Evolutionary conservation across 2,888 invertebrate species (phyloP).

Genomic region (Eupithecia insigniata): DNA sequence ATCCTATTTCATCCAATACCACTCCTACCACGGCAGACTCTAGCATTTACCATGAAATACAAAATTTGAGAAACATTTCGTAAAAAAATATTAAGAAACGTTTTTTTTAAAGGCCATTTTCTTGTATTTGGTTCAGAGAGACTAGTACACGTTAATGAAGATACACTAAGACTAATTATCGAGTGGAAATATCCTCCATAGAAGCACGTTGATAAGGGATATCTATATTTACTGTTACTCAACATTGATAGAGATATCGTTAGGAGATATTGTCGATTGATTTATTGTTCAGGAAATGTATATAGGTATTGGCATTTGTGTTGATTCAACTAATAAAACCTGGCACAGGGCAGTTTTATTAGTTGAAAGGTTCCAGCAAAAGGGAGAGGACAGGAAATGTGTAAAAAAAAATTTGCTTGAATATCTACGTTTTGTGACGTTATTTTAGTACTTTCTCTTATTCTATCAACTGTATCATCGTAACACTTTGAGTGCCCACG

Average conservation of each 20-base stretch:
- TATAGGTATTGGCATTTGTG: neutral
- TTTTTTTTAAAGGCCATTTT: neutral
- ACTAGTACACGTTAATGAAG: conserved; percentile 27
- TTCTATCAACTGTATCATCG: neutral
- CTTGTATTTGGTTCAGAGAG: neutral
- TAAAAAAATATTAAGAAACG: neutral
- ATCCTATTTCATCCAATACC: conserved; percentile 66
- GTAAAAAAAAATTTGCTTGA: neutral
- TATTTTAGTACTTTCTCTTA: neutral
- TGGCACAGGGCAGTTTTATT: no score
- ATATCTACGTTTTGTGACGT: neutral
- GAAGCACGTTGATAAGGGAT: conserved; percentile 32
- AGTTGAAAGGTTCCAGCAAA: no score
- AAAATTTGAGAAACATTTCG: conserved; percentile 24
- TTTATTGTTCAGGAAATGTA: neutral
- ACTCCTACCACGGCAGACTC: conserved; percentile 56
- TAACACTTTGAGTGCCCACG: no score
- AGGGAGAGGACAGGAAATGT: neutral
- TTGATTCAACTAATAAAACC: neutral
- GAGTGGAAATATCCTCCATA: conserved; percentile 43
- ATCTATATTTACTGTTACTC: conserved; percentile 24
- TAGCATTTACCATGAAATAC: conserved; percentile 63
- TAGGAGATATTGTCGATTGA: neutral
- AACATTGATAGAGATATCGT: conserved; percentile 10
- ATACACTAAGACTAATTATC: conserved; percentile 34